A percentile compares a stretch with the other conserved stretches of the same genome.
Conservation (phyloP, 2,113 vertebrate species). For the Sclerurus mexicanus region DNA sequence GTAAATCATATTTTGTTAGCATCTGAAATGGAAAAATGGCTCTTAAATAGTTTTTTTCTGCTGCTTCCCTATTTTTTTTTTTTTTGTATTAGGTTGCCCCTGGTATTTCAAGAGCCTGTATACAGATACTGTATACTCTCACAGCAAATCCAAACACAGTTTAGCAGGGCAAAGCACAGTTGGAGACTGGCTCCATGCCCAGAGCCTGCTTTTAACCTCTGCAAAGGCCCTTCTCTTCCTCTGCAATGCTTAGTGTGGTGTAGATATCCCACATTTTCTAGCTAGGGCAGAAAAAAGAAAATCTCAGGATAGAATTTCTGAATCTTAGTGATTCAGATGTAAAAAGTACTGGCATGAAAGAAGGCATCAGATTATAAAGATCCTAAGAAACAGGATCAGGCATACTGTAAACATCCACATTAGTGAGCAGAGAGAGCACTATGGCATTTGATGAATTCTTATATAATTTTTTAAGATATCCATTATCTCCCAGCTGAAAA, state of each 20-base stretch:
- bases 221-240: background rate
- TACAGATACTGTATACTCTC: background rate
- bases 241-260: background rate
- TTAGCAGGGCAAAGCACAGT: slow-evolving; percentile 8
- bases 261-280: background rate
- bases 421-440: background rate
- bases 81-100: background rate
- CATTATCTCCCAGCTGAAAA: background rate
- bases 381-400: background rate
- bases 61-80: background rate
- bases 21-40: background rate
- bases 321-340: background rate
- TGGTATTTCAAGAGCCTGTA: background rate
- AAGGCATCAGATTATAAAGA: background rate
- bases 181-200: slow-evolving; percentile 27
- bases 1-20: background rate
- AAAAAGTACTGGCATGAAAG: background rate
- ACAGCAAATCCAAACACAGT: background rate
- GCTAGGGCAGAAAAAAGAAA: background rate
- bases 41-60: background rate
- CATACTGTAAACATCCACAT: background rate
- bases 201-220: slow-evolving; percentile 26
- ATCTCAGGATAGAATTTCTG: background rate
- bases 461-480: background rate
- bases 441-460: background rate